Percentiles rank a stretch among this genome's conserved stretches.
These are phyloP conservation scores for Labrus mixtus DNA, from an alignment of 2,113 vertebrate genomes.

Conservation along the genomic window DNA sequence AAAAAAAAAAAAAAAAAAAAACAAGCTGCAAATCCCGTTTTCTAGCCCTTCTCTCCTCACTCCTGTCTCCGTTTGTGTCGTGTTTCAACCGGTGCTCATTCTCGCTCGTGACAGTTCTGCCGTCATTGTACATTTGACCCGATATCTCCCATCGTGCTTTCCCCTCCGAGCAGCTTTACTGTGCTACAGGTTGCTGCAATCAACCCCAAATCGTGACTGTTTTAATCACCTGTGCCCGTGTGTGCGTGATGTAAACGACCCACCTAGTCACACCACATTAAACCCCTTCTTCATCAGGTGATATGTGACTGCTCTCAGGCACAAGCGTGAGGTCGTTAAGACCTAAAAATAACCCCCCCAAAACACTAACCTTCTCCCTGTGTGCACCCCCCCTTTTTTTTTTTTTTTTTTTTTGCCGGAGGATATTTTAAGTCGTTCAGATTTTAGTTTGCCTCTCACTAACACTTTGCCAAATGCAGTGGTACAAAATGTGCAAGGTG, in stretches of 20 bases:
- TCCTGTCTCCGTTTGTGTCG: not conserved
- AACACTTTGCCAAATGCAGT: not conserved
- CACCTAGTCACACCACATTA: conserved; percentile 3
- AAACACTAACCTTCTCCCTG: conserved; percentile 12
- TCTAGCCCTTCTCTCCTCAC: conserved; percentile 10
- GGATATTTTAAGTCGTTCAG: conserved; percentile 20
- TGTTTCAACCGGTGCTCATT: not conserved
- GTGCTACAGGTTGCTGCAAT: conserved; percentile 72
- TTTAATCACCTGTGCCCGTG: not conserved
- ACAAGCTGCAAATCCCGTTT: conserved; percentile 5
- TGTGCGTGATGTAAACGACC: not conserved
- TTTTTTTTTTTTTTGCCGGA: not conserved
- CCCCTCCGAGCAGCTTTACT: no score
- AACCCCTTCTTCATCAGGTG: not conserved
- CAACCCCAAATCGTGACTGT: not conserved
- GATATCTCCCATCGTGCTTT: not conserved
- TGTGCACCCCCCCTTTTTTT: not conserved
- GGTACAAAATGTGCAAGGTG: not conserved
- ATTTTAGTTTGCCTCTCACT: not conserved
- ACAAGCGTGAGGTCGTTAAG: not conserved
- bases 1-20: no score
- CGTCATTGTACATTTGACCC: not conserved
- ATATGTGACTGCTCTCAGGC: conserved; percentile 5
- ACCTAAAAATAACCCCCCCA: conserved; percentile 64
- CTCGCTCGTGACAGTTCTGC: not conserved